phyloP scores from a whole-genome alignment of 2,113 vertebrate species.

The Gorsachius goisagi region DNA sequence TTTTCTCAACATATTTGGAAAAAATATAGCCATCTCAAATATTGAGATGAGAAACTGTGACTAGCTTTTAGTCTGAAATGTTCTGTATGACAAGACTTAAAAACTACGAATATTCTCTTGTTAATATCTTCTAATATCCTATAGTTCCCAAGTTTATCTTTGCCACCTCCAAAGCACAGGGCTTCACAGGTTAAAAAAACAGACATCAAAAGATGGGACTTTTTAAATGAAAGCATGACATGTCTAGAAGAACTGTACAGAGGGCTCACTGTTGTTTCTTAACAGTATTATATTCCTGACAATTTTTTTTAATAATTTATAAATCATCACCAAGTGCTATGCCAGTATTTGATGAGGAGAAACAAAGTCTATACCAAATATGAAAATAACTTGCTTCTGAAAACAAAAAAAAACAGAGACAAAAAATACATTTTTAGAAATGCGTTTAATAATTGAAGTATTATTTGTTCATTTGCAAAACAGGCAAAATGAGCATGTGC shows the following conservation, averaged over 20 bases:
- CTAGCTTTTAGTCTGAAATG: neutral
- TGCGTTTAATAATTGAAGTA: constrained; percentile 31
- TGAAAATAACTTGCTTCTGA: neutral
- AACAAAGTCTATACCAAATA: neutral
- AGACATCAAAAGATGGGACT: neutral
- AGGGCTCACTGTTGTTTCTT: neutral
- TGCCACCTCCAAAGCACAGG: neutral
- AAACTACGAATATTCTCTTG: neutral
- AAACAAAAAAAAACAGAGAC: neutral
- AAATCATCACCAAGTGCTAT: neutral
- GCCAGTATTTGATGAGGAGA: neutral
- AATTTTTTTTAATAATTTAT: neutral
- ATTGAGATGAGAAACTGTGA: neutral
- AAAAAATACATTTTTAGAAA: neutral
- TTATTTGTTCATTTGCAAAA: neutral
- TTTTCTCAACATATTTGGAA: neutral
- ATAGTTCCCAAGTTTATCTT: neutral
- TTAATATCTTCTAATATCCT: neutral
- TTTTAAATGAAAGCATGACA: neutral
- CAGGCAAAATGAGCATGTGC: neutral
- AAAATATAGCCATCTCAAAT: neutral
- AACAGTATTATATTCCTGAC: neutral
- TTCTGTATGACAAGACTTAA: neutral
- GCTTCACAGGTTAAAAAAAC: neutral
- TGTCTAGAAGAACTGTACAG: neutral